These are phyloP conservation scores for Alexandromys fortis DNA, from an alignment of 2,113 vertebrate species.

Conservation along the genomic window DNA sequence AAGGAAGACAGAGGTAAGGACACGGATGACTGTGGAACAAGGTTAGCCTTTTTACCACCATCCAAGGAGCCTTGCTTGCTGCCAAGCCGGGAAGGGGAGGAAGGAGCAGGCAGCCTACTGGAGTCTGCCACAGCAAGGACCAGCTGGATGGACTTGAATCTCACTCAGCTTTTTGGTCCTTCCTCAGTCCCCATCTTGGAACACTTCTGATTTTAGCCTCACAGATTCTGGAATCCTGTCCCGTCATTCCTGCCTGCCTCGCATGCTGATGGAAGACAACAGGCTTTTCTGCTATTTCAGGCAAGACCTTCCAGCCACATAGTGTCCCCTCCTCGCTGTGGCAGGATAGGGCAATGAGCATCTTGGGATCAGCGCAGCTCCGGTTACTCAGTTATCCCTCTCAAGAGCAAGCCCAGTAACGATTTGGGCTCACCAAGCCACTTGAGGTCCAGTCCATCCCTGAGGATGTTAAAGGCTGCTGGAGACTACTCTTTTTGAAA, in stretches of 20 bases:
- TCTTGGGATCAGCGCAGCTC: neutral
- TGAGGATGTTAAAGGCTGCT: neutral
- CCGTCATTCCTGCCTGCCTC: neutral
- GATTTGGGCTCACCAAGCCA: neutral
- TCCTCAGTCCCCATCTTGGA: neutral
- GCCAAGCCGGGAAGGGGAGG: neutral
- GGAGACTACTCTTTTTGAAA: neutral
- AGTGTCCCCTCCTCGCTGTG: neutral
- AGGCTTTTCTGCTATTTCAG: neutral
- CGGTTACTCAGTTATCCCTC: neutral
- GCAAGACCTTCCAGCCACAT: neutral
- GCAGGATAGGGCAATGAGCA: neutral
- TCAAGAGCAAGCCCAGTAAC: neutral
- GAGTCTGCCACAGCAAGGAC: neutral
- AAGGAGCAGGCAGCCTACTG: neutral
- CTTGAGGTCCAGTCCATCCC: neutral
- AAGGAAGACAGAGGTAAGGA: neutral
- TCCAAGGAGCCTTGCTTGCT: conserved; percentile 10
- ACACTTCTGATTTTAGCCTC: conserved; percentile 24
- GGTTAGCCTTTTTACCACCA: neutral
- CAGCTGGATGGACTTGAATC: neutral
- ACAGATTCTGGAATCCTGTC: neutral
- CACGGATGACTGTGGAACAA: neutral
- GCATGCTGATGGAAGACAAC: neutral
- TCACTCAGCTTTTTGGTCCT: conserved; percentile 28